phyloP scores from a whole-genome alignment of 2,888 invertebrate genomes.

The Trichogramma dendrolimi region DNA sequence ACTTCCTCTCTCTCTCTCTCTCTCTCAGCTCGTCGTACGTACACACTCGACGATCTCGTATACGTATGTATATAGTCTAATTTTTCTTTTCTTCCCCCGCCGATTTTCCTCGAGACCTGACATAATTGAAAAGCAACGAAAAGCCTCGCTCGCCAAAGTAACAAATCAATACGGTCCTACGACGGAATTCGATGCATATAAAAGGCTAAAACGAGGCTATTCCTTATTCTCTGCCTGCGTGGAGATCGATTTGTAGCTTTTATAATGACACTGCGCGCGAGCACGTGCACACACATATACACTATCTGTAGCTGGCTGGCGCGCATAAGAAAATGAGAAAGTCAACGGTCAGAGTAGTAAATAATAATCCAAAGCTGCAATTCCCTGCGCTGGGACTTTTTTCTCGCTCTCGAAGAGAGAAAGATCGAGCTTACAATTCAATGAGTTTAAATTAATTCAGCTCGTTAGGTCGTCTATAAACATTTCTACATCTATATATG shows the following conservation, averaged over 20 bases:
- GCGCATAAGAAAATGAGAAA: constrained; percentile 36
- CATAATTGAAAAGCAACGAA: not conserved
- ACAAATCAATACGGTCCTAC: too few species aligned
- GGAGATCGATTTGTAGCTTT: constrained; percentile 18
- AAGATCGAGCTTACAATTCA: constrained; percentile 30
- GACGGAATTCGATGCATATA: too few species aligned
- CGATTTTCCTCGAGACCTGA: not conserved
- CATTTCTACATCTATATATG: not conserved
- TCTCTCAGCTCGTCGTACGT: too few species aligned
- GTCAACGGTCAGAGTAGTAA: constrained; percentile 24
- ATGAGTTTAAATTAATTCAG: constrained; percentile 44
- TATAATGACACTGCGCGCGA: constrained; percentile 10
- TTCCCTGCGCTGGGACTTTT: constrained; percentile 38
- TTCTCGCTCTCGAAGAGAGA: not conserved
- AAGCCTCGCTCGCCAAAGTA: not conserved
- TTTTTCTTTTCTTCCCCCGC: too few species aligned
- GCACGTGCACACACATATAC: not conserved
- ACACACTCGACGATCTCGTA: too few species aligned
- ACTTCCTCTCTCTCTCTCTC: too few species aligned
- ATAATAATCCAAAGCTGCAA: constrained; percentile 2
- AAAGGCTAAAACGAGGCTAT: too few species aligned
- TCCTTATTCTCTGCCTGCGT: too few species aligned
- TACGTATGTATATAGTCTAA: too few species aligned
- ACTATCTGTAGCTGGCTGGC: not conserved
- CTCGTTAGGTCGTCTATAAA: constrained; percentile 35